Conservation (phyloP, 2,113 vertebrate species). For the Dascyllus trimaculatus region DNA sequence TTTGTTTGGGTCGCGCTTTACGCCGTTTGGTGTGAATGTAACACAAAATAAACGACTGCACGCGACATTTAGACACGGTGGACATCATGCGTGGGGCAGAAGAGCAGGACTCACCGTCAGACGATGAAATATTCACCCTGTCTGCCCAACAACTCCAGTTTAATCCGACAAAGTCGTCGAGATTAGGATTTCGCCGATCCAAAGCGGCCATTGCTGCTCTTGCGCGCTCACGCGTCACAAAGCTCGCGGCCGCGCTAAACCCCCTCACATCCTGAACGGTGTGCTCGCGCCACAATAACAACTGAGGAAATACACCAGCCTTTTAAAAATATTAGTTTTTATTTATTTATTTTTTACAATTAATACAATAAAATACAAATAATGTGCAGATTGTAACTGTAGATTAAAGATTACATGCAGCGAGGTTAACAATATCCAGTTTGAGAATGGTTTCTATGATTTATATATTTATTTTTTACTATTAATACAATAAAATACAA, state of each 20-base stretch:
- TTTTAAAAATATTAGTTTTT: neutral
- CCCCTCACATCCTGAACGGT: neutral
- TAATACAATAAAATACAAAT: too few relatives aligned
- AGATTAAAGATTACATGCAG: too few relatives aligned
- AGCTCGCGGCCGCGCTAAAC: conserved; percentile 75
- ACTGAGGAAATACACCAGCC: neutral
- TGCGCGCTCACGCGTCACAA: conserved; percentile 81
- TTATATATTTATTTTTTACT: too few relatives aligned
- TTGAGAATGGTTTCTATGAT: too few relatives aligned
- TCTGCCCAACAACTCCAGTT: conserved; percentile 91
- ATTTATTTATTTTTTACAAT: too few relatives aligned
- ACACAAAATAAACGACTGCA: conserved; percentile 55
- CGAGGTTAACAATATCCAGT: too few relatives aligned
- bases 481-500: too few relatives aligned
- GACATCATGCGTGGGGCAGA: conserved; percentile 6
- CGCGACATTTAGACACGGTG: neutral
- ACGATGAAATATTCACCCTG: conserved; percentile 78
- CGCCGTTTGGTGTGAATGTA: conserved; percentile 52
- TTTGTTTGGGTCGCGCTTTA: conserved; percentile 86
- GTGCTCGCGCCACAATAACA: neutral
- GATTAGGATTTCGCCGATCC: conserved; percentile 89
- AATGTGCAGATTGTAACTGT: too few relatives aligned
- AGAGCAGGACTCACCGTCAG: conserved; percentile 86
- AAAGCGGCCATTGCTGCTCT: conserved; percentile 90
- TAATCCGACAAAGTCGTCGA: conserved; percentile 91